Percentiles rank a stretch among this genome's conserved stretches.
These are phyloP conservation scores for Belgica antarctica DNA, from an alignment of 2,888 invertebrate genomes.

Conservation along the genomic window DNA sequence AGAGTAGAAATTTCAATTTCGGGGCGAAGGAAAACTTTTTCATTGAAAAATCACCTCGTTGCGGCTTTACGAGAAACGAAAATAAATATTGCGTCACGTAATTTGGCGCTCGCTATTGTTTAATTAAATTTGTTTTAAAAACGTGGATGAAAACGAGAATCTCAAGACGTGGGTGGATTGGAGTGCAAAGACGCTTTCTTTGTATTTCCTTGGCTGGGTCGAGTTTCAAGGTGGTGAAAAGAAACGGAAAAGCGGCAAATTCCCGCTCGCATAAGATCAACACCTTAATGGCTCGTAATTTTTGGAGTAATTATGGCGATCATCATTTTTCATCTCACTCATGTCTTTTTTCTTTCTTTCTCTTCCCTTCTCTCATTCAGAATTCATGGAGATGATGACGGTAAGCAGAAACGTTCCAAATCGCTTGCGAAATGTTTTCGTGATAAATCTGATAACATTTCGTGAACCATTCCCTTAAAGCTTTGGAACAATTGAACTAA, in stretches of 20 bases:
- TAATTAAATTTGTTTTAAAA: slow-evolving; percentile 23
- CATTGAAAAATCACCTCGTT: slow-evolving; percentile 13
- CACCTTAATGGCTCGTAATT: slow-evolving; percentile 42
- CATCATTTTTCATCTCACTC: slow-evolving; percentile 39
- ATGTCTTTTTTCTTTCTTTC: not conserved
- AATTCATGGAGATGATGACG: slow-evolving; percentile 44
- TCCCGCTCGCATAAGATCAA: slow-evolving; percentile 16
- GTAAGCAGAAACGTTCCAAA: slow-evolving; percentile 10
- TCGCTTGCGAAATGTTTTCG: not conserved
- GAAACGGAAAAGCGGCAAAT: not conserved
- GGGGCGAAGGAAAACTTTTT: not conserved
- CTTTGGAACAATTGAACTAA: not conserved
- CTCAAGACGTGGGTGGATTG: not conserved
- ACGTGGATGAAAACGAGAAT: not conserved
- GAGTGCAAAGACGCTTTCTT: too few species aligned
- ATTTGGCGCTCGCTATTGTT: slow-evolving; percentile 16
- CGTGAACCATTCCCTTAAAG: not conserved
- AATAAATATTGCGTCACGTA: slow-evolving; percentile 38
- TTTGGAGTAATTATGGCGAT: slow-evolving; percentile 40
- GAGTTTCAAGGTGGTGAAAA: too few species aligned
- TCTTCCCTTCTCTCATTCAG: slow-evolving; percentile 23
- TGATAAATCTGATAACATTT: not conserved
- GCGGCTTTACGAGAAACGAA: slow-evolving; percentile 11
- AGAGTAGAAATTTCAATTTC: not conserved
- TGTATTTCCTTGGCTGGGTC: not conserved